Conservation (phyloP, 2,797 vertebrate species). For the Simalia tracyae region DNA sequence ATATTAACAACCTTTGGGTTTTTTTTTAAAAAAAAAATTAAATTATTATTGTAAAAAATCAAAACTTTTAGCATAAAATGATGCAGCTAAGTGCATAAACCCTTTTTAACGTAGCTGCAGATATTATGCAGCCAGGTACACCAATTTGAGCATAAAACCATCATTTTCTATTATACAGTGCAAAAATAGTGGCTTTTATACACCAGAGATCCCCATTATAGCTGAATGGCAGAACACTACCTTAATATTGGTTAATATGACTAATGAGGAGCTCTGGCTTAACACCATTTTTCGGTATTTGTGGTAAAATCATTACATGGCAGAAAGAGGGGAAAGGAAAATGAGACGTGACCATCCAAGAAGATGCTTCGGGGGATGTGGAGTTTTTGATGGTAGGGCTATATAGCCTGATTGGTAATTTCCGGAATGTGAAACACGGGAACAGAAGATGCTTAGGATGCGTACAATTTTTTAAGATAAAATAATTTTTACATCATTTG, state of each 20-base stretch:
- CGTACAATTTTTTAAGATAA: not conserved
- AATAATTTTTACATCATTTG: slow-evolving; percentile 9
- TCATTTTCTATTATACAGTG: not conserved
- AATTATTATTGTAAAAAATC: slow-evolving; percentile 25
- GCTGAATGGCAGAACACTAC: not conserved
- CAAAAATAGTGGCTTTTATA: not conserved
- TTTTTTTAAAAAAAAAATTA: slow-evolving; percentile 35
- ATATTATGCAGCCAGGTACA: not conserved
- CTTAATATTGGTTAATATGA: not conserved
- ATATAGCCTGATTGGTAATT: not conserved
- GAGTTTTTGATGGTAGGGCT: not conserved
- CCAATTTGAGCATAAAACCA: not conserved
- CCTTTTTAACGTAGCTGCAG: slow-evolving; percentile 22
- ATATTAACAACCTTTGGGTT: not conserved
- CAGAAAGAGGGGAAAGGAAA: not conserved
- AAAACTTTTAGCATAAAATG: slow-evolving; percentile 25
- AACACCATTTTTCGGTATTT: not conserved
- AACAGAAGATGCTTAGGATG: not conserved
- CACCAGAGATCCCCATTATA: not conserved
- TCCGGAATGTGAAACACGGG: slow-evolving; percentile 32
- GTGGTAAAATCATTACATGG: not conserved
- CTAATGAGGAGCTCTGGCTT: not conserved
- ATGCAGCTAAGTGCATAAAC: slow-evolving; percentile 14
- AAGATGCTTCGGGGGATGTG: not conserved
- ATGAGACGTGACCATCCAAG: not conserved